Conservation (phyloP, 37 sponge, comb jelly and placozoan genomes). For the Geodia barretti region DNA sequence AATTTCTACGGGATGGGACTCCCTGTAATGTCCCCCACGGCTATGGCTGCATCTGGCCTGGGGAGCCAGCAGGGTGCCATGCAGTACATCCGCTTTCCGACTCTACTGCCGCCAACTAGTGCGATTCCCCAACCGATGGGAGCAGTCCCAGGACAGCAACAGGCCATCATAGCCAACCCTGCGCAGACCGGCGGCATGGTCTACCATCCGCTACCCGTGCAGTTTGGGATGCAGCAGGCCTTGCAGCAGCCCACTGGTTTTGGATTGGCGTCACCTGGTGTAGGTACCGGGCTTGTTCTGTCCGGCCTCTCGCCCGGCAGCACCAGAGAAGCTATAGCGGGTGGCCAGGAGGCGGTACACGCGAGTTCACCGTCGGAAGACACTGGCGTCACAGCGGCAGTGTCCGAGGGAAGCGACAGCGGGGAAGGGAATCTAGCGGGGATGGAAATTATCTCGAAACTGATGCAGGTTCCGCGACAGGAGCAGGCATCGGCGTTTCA, state of each 20-base stretch:
- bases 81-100: background rate
- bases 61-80: background rate
- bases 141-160: background rate
- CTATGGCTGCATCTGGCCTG: background rate
- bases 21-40: constrained; percentile 28
- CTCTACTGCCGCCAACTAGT: background rate
- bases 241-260: too few relatives aligned
- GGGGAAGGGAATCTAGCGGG: background rate
- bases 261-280: background rate
- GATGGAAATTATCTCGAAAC: background rate
- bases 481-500: background rate
- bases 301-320: background rate
- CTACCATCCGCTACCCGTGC: background rate
- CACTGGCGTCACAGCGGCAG: background rate
- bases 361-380: background rate
- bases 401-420: too few relatives aligned
- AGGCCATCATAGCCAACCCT: background rate
- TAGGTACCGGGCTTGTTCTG: background rate
- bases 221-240: background rate
- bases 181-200: background rate
- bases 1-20: background rate
- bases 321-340: too few relatives aligned
- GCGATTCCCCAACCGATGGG: background rate
- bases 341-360: background rate
- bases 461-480: too few relatives aligned